Percentiles rank a stretch among this genome's conserved stretches.
phyloP scores from a whole-genome alignment of 2,888 invertebrate genomes.

The Eupeodes luniger region DNA sequence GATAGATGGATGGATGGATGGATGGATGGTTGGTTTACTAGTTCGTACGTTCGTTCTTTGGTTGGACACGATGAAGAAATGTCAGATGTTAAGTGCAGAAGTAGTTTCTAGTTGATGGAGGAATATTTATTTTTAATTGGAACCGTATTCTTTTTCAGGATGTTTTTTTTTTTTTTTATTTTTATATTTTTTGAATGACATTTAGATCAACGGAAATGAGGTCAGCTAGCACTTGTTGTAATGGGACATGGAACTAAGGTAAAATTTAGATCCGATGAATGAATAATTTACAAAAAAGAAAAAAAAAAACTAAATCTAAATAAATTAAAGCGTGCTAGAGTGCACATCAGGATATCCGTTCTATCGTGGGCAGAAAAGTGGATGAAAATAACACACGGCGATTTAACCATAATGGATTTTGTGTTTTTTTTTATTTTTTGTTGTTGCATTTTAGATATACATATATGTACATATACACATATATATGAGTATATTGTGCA shows the following conservation, averaged over 20 bases:
- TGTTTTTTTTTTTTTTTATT: slow-evolving; percentile 37
- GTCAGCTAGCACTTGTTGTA: slow-evolving; percentile 65
- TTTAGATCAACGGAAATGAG: slow-evolving; percentile 72
- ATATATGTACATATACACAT: background rate
- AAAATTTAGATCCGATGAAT: slow-evolving; percentile 44
- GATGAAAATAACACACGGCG: background rate
- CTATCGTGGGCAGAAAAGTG: slow-evolving; percentile 33
- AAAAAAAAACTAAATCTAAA: slow-evolving; percentile 10
- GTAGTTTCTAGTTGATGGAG: slow-evolving; percentile 55
- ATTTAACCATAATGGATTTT: slow-evolving; percentile 17
- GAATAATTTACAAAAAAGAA: slow-evolving; percentile 54
- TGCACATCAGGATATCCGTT: slow-evolving; percentile 62
- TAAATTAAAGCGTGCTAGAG: slow-evolving; percentile 13
- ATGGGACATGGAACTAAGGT: slow-evolving; percentile 28
- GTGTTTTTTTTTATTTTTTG: background rate
- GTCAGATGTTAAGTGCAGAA: slow-evolving; percentile 71
- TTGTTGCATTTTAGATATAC: background rate
- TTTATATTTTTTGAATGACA: slow-evolving; percentile 56
- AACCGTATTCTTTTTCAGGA: slow-evolving; percentile 68
- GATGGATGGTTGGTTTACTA: too few relatives aligned
- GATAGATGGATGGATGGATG: too few relatives aligned
- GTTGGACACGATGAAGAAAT: slow-evolving; percentile 37
- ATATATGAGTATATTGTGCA: background rate
- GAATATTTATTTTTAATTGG: slow-evolving; percentile 75
- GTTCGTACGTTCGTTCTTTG: background rate